Evolutionary conservation across 2,888 invertebrate genomes (phyloP), one percentile per base, ranked within the genome.

Genomic region (Carterocephalus palaemon): DNA sequence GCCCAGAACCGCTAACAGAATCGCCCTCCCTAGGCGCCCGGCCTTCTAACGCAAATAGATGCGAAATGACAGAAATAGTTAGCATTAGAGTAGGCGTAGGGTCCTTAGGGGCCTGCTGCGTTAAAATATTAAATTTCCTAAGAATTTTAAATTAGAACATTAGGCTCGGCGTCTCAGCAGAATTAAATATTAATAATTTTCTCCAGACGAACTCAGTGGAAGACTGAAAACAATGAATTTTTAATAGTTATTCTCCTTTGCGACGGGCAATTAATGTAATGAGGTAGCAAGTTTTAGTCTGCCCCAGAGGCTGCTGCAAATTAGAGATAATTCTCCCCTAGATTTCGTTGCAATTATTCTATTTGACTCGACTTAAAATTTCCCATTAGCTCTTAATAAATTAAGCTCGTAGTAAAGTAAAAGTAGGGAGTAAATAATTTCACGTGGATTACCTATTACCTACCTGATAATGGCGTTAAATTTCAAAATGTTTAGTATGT

Each of bases 51-150:
- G 54, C 57, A 64, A 70, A 76, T 59, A 61, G 56, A 69, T 75
- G 75, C 73, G 75, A 73, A 74, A 65, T 63, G 75, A 56, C 63
- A 62, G 51, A 51, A 57, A 52, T 59, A 51, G 51, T 58, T 57
- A 61, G 62, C 72, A 67, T 67, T 56, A 59, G n/a, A n/a, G 65
- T 65, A 68, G 64, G 60, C 60, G 59, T 56, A 62, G 56, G 54
- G 63, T 66, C 70, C 70, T 69, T 64, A 56, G 64, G 72, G 73
- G 68, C 60, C 59, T 56, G 61, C 61, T 67, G 66, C 67, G 61
- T 66, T 84, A 74, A 81, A 85, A 84, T 85, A 82, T 82, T 81
- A 82, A 84, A 75, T 84, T 82, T 72, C 67, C 70, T 73, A 75
- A 79, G 81, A 82, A 83, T 83, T 83, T 84, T 75, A 85, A 82